phyloP scores from a whole-genome alignment of 2,797 vertebrate genomes.

The Tadarida brasiliensis region DNA sequence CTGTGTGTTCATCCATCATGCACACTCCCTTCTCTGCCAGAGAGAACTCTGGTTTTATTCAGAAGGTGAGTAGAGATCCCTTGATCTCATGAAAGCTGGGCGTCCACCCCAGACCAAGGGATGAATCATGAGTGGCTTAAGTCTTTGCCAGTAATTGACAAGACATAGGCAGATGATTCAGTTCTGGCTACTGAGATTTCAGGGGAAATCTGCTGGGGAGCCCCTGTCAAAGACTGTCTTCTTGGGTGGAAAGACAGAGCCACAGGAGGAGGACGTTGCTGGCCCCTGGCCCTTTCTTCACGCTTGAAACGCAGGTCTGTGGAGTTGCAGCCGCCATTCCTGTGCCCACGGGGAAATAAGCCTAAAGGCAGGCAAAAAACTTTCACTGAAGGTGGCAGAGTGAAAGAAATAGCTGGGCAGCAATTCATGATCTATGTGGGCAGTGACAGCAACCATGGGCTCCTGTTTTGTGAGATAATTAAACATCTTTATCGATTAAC shows the following conservation, averaged over 20 bases:
- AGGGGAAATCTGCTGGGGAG: not conserved
- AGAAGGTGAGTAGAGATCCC: not conserved
- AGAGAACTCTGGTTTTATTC: not conserved
- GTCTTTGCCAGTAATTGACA: not conserved
- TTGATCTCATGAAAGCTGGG: not conserved
- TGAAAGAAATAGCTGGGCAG: not conserved
- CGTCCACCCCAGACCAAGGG: not conserved
- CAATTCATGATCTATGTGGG: not conserved
- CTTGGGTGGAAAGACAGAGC: not conserved
- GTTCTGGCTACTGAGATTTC: not conserved
- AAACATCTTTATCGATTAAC: not conserved
- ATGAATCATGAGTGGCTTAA: conserved; percentile 6
- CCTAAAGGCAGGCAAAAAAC: not conserved
- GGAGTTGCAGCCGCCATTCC: not conserved
- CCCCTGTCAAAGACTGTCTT: not conserved
- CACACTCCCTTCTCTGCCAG: not conserved
- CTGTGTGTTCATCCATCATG: not conserved
- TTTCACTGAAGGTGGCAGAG: not conserved
- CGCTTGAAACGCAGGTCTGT: not conserved
- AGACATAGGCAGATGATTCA: not conserved
- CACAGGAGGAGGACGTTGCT: not conserved
- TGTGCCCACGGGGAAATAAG: not conserved
- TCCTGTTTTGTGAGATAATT: not conserved
- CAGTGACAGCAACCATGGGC: not conserved
- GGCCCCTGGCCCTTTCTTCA: not conserved